Percentiles rank a stretch among this genome's conserved stretches.
Conservation (phyloP, 2,888 invertebrate species). For the Clostera curtula region DNA sequence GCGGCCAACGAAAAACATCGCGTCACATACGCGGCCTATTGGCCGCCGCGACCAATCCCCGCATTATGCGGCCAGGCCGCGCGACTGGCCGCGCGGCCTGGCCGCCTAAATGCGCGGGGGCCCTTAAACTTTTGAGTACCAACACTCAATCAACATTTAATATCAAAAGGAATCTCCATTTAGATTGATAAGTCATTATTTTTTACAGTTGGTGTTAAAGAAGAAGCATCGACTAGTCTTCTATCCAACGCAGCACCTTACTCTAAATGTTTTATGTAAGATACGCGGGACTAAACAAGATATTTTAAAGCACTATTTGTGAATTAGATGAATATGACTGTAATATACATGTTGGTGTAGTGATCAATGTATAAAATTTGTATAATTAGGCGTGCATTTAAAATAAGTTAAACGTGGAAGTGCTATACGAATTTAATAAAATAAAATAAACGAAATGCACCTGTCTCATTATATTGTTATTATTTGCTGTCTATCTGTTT, state of each 20-base stretch:
- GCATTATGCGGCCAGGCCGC: too few relatives aligned
- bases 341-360: slow-evolving; percentile 21
- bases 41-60: too few relatives aligned
- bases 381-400: slow-evolving; percentile 17
- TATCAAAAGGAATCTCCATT: too few relatives aligned
- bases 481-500: too few relatives aligned
- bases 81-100: too few relatives aligned
- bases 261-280: slow-evolving; percentile 65
- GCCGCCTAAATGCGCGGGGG: too few relatives aligned
- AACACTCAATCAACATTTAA: too few relatives aligned
- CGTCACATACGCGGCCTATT: too few relatives aligned
- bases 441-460: slow-evolving; percentile 14
- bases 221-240: slow-evolving; percentile 49
- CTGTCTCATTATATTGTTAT: too few relatives aligned
- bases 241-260: slow-evolving; percentile 51
- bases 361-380: slow-evolving; percentile 19
- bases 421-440: slow-evolving; percentile 7
- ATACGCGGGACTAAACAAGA: slow-evolving; percentile 27
- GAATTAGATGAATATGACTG: slow-evolving; percentile 16
- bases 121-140: too few relatives aligned
- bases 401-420: slow-evolving; percentile 9
- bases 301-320: slow-evolving; percentile 19
- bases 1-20: too few relatives aligned
- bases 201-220: slow-evolving; percentile 56
- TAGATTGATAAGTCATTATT: too few relatives aligned